Evolutionary conservation across 2,888 invertebrate genomes (phyloP), one percentile per base, ranked within the genome.

Genomic region (Acanthoscelides obtectus): DNA sequence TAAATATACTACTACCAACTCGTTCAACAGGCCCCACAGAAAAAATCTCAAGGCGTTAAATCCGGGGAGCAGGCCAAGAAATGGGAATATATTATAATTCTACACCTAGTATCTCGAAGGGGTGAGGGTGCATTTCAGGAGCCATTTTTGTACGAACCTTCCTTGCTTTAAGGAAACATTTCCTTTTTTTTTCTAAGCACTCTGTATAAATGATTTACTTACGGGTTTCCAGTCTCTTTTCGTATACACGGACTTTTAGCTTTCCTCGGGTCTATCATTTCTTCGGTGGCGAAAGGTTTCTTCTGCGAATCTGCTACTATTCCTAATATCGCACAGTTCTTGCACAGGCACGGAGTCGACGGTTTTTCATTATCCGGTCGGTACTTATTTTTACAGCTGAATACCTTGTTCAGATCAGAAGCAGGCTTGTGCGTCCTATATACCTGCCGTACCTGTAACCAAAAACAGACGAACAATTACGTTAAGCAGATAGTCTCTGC

Each of bases 311-410:
- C 85, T 0, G 80, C 78, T 22, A 85, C 73, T 2, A 85, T 78
- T 2, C 84, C 84, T 0, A 85, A 79, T 72, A 84, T 81, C 0
- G 84, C 84, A 72, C 85, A 85, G 73, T 85, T 84, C 74, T 83
- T 82, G 72, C 85, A 85, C 20, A 80, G 71, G 73, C 85, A 85
- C 1, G 84, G 84, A 6, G 77, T 76, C 8, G 81, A 79, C 17
- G 78, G 73, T 71, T 83, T 82, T 0, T 75, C 74, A 20, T 75
- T 72, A 0, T 75, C 72, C n/a, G 76, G 71, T 0, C 71, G 69
- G 5, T 78, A 71, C 66, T 79, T 77, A 68, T 83, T 81, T 70
- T 80, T 80, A 69, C 84, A 84, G 8, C 78, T 75, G 64, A 84
- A 77, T 3, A 80, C 74, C 0, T 79, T 76, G 69, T 78, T 80